Percentiles rank a stretch among this genome's conserved stretches.
Evolutionary conservation across 2,888 invertebrate genomes (phyloP).

Genomic region (Cynaeus angustus): DNA sequence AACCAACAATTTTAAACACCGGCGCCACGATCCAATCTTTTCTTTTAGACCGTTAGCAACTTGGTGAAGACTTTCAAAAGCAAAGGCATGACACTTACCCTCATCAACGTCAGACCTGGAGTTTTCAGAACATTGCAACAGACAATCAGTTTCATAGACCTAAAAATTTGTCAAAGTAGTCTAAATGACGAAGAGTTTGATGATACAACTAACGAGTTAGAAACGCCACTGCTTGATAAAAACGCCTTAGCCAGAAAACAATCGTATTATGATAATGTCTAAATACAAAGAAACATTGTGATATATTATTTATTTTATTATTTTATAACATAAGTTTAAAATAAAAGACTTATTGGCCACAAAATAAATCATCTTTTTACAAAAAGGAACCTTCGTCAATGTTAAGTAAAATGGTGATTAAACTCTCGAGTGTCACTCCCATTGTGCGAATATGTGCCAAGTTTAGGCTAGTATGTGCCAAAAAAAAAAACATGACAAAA

Average conservation of each 20-base stretch:
- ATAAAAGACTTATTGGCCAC: constrained; percentile 32
- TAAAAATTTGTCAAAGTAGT: constrained; percentile 52
- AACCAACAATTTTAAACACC: background rate
- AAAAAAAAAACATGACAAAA: background rate
- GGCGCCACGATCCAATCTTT: constrained; percentile 2
- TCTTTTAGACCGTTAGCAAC: constrained; percentile 75
- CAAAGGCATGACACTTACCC: constrained; percentile 57
- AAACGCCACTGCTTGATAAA: constrained; percentile 36
- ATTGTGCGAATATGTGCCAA: constrained; percentile 33
- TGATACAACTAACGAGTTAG: constrained; percentile 8
- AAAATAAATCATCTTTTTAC: constrained; percentile 16
- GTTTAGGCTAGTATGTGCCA: constrained; percentile 8
- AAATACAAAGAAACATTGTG: constrained; percentile 19
- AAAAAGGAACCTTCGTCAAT: constrained; percentile 29
- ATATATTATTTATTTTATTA: constrained; percentile 47
- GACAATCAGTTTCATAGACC: constrained; percentile 50
- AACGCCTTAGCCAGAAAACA: constrained; percentile 26
- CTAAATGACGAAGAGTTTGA: constrained; percentile 46
- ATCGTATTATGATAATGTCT: constrained; percentile 44
- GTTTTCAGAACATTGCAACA: constrained; percentile 62
- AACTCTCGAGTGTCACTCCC: constrained; percentile 16
- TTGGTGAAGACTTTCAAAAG: constrained; percentile 68
- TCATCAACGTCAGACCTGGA: constrained; percentile 70
- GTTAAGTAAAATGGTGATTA: constrained; percentile 9
- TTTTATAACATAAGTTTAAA: constrained; percentile 35